Conservation (phyloP, 2,888 invertebrate species). For the Eupithecia centaureata region DNA sequence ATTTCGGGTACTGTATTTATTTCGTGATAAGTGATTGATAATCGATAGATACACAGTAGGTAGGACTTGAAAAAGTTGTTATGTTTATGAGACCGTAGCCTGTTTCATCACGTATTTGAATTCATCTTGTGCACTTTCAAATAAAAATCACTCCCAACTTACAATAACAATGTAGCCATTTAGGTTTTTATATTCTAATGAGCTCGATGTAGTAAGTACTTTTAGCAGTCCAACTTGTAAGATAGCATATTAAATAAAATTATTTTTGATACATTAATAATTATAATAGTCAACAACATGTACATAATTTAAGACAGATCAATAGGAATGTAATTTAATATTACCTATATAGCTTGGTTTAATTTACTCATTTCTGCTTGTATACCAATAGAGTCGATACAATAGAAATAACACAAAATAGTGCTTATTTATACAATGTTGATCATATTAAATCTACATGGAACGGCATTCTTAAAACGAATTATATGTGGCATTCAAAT, state of each 20-base stretch:
- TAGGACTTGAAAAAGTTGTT: too few relatives aligned
- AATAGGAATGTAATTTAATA: conserved; percentile 49
- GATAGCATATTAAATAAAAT: conserved; percentile 59
- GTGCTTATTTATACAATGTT: conserved; percentile 16
- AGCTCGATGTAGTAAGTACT: conserved; percentile 45
- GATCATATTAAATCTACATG: conserved; percentile 13
- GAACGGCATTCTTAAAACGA: not conserved
- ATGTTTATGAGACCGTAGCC: not conserved
- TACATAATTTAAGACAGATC: conserved; percentile 51
- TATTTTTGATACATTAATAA: conserved; percentile 71
- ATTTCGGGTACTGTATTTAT: not conserved
- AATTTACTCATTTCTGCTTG: conserved; percentile 20
- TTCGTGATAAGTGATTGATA: not conserved
- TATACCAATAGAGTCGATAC: conserved; percentile 8
- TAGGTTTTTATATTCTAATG: conserved; percentile 21
- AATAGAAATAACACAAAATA: conserved; percentile 22
- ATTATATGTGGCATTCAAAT: not conserved
- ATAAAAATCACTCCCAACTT: not conserved
- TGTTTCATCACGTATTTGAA: not conserved
- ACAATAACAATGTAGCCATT: conserved; percentile 1
- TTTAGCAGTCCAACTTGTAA: conserved; percentile 58
- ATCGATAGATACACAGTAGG: not conserved
- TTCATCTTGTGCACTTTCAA: not conserved
- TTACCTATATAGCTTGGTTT: conserved; percentile 46
- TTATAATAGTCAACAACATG: conserved; percentile 55